A percentile compares a stretch with the other conserved stretches of the same genome.
Conservation (phyloP, 2,113 vertebrate species). For the Anhinga rufa region DNA sequence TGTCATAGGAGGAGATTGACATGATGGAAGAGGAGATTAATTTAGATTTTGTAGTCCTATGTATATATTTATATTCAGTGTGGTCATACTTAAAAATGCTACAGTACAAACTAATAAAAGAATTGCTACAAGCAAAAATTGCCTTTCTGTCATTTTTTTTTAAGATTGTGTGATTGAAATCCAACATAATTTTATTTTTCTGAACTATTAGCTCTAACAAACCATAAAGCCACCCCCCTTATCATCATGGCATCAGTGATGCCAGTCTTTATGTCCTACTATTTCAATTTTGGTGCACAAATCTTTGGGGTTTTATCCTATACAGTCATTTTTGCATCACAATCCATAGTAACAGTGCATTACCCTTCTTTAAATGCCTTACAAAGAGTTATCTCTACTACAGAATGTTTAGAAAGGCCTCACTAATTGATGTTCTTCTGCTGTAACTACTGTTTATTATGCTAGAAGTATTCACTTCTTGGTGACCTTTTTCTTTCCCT, state of each 20-base stretch:
- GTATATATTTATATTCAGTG: neutral
- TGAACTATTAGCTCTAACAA: neutral
- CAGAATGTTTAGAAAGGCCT: neutral
- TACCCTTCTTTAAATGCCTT: neutral
- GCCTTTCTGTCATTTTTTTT: neutral
- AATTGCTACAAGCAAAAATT: neutral
- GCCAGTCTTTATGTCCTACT: neutral
- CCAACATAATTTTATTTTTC: neutral
- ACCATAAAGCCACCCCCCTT: neutral
- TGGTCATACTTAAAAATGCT: neutral
- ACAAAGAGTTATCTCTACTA: neutral
- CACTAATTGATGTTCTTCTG: neutral
- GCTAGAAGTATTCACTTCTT: neutral
- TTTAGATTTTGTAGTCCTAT: neutral
- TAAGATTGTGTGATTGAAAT: neutral
- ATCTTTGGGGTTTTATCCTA: neutral
- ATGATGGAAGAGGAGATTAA: neutral
- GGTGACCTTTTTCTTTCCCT: neutral
- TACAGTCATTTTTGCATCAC: neutral
- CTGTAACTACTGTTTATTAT: neutral
- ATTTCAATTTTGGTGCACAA: neutral
- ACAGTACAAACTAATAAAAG: neutral
- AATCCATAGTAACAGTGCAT: neutral
- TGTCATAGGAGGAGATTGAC: neutral
- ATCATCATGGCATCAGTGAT: neutral